A percentile compares a stretch with the other conserved stretches of the same genome.
Conservation (phyloP, 2,888 invertebrate species). For the Platycnemis pennipes region DNA sequence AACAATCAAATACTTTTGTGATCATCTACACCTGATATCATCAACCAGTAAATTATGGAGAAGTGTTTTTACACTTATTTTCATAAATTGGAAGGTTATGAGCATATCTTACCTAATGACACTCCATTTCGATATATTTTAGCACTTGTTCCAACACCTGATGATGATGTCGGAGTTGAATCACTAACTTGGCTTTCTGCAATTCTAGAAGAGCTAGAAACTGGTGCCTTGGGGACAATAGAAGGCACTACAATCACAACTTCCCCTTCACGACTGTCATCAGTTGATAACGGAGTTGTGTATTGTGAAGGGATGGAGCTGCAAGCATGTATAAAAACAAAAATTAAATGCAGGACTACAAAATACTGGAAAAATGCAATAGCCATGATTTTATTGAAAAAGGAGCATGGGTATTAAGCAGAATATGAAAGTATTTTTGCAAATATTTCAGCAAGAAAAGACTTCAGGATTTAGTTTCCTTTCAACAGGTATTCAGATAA, state of each 20-base stretch:
- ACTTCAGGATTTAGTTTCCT: not conserved
- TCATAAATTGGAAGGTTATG: not conserved
- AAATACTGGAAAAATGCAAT: not conserved
- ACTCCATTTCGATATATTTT: conserved; percentile 37
- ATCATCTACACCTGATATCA: not conserved
- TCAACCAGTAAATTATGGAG: not conserved
- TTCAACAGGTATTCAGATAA: no score
- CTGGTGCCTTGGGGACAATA: conserved; percentile 72
- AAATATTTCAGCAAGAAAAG: not conserved
- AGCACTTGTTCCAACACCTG: conserved; percentile 40
- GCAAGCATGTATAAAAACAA: conserved; percentile 21
- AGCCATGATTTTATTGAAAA: not conserved
- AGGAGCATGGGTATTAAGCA: not conserved
- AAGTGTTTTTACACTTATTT: not conserved
- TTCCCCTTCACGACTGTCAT: conserved; percentile 76
- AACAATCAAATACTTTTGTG: not conserved
- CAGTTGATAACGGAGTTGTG: conserved; percentile 69
- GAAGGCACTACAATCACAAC: conserved; percentile 81
- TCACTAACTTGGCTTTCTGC: conserved; percentile 50
- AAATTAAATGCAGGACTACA: not conserved
- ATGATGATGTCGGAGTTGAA: conserved; percentile 9
- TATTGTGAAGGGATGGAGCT: conserved; percentile 72
- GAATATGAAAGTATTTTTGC: not conserved
- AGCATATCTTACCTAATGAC: conserved; percentile 46
- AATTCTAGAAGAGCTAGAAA: conserved; percentile 46